phyloP scores from a whole-genome alignment of 1,140 invertebrate genomes.

The Drosophila suzukii region DNA sequence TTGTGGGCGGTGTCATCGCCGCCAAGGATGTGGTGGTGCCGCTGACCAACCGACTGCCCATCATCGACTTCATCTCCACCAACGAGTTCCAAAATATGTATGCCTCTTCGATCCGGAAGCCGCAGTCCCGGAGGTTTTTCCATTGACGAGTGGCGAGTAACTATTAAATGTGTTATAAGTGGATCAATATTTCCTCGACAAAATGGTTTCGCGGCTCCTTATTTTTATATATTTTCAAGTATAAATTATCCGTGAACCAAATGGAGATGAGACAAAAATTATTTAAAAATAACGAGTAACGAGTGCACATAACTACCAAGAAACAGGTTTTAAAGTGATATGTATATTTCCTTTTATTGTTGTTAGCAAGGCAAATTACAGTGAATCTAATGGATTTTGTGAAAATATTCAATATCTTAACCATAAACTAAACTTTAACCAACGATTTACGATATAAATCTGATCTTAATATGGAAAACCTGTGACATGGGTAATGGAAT shows the following conservation, averaged over 20 bases:
- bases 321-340: not conserved
- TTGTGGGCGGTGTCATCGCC: not conserved
- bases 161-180: not conserved
- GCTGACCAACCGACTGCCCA: slow-evolving; percentile 52
- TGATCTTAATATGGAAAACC: not conserved
- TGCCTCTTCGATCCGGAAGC: not conserved
- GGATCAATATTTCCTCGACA: not conserved
- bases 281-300: not conserved
- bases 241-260: not conserved
- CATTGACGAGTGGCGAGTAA: not conserved
- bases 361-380: not conserved
- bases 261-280: not conserved
- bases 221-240: not conserved
- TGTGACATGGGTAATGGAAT: slow-evolving; percentile 10
- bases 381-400: too few relatives aligned
- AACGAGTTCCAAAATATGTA: slow-evolving; percentile 57
- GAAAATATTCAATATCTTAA: not conserved
- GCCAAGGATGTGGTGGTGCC: slow-evolving; percentile 41
- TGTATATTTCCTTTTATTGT: not conserved
- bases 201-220: not conserved
- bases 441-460: too few relatives aligned
- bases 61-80: slow-evolving; percentile 69
- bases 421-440: too few relatives aligned
- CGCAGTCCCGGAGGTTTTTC: not conserved
- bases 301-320: not conserved